These are phyloP conservation scores for Tetheella fluctuosa DNA, from an alignment of 2,888 invertebrate genomes.

Conservation along the genomic window DNA sequence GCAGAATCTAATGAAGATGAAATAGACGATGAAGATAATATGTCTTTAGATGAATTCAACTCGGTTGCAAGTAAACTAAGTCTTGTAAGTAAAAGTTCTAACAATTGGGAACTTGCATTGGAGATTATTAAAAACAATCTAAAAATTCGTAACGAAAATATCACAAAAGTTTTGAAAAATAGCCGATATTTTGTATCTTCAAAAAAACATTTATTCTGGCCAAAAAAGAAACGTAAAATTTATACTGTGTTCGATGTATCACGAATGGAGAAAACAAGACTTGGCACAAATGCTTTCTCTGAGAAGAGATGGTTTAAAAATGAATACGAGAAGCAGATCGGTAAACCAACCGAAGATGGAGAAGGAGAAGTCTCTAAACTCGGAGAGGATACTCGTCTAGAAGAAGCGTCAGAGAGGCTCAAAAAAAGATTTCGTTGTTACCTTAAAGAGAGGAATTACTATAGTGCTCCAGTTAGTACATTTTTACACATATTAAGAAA, in stretches of 20 bases:
- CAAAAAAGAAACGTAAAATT: background rate
- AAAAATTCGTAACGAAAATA: background rate
- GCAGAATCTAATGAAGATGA: background rate
- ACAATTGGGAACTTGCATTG: background rate
- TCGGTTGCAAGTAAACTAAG: slow-evolving; percentile 1
- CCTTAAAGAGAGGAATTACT: background rate
- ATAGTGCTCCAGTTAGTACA: background rate
- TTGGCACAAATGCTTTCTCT: background rate
- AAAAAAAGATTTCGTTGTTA: background rate
- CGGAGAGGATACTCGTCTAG: background rate
- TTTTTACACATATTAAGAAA: no score
- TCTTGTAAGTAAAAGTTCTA: background rate
- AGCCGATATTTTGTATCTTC: background rate
- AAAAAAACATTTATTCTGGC: background rate
- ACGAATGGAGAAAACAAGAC: background rate
- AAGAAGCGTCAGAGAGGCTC: background rate
- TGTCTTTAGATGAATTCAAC: background rate
- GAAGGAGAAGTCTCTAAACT: slow-evolving; percentile 10
- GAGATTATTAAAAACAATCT: background rate
- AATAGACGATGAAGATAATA: background rate
- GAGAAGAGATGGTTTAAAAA: slow-evolving; percentile 29
- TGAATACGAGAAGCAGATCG: slow-evolving; percentile 30
- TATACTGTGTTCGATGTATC: background rate
- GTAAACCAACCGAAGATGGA: slow-evolving; percentile 15
- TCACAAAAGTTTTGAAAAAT: background rate